A percentile compares a stretch with the other conserved stretches of the same genome.
Conservation (phyloP, 2,113 vertebrate species). For the Indicator maculatus region DNA sequence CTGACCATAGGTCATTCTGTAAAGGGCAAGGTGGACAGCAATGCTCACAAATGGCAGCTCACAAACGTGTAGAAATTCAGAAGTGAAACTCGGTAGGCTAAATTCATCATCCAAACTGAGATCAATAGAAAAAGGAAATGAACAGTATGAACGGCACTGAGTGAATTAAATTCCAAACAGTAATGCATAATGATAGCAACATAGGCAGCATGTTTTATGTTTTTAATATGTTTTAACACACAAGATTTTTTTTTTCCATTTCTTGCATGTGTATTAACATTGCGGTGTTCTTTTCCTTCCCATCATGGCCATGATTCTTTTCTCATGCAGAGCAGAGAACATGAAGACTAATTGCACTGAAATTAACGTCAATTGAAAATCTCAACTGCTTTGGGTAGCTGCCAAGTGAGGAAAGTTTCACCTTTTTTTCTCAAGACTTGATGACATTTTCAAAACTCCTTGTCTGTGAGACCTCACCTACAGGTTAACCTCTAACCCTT, state of each 20-base stretch:
- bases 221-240: constrained; percentile 61
- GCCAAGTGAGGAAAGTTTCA: neutral
- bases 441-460: neutral
- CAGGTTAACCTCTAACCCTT: neutral
- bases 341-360: constrained; percentile 42
- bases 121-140: constrained; percentile 39
- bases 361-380: constrained; percentile 40
- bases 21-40: neutral
- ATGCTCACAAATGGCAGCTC: neutral
- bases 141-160: constrained; percentile 14
- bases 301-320: neutral
- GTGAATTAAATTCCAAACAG: constrained; percentile 44
- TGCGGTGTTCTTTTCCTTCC: neutral
- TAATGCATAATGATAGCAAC: neutral
- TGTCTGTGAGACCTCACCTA: neutral
- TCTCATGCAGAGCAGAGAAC: neutral
- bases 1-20: neutral
- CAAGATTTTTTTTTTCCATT: neutral
- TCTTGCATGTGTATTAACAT: constrained; percentile 6
- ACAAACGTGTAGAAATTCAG: neutral
- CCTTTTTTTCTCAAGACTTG: neutral
- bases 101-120: constrained; percentile 1
- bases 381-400: neutral
- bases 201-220: constrained; percentile 45
- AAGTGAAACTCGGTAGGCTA: neutral